Base-by-base conservation (phyloP, 2,113 vertebrate species). In the Lampris megalopsis region DNA sequence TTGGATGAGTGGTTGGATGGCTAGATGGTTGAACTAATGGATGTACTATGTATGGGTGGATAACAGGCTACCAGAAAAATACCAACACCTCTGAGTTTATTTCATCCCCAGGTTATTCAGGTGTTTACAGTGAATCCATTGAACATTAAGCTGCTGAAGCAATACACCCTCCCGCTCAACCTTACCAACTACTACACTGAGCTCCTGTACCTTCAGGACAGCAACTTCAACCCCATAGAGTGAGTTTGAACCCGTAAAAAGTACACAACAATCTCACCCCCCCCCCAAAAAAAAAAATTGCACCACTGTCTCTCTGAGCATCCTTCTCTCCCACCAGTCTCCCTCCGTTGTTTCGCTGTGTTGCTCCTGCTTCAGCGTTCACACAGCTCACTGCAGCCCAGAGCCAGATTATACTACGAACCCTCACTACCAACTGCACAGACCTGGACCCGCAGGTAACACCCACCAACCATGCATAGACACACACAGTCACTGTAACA, bases 111-210 rank as follows among this genome's bases (percentile, higher is more conserved):
- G 94, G 59, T 64, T 0, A 66, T 95, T 47, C 72, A 91, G 78
- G 71, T 85, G 41, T 94, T 95, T 73, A 81, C 89, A 0, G 81
- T 84, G 9, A 86, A 95, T 79, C 77, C 36, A 54, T 40, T 50
- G 69, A 95, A 94, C 78, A 68, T 95, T 0, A 84, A 83, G 9
- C 88, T 94, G 37, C 54, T 95, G 67, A 77, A 79, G 53, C 41
- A 80, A 1, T 54, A 60, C 0, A 0, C 0, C 4, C 45, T 89
- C 42, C 81, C 90, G 0, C 5, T 9, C 6, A 88, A 93, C 42
- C 81, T 95, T 76, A 77, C 75, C 7, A 0, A 50, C n/a, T 90
- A 76, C 80, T 94, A 91, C 79, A 83, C 83, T 0, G 5, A 76
- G 43, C 85, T 93, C 1, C 0, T 95, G 0, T 95, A 93, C 53